A percentile compares a stretch with the other conserved stretches of the same genome.
Conservation (phyloP, 2,888 invertebrate genomes). For the Trypoxylon attenuatum region DNA sequence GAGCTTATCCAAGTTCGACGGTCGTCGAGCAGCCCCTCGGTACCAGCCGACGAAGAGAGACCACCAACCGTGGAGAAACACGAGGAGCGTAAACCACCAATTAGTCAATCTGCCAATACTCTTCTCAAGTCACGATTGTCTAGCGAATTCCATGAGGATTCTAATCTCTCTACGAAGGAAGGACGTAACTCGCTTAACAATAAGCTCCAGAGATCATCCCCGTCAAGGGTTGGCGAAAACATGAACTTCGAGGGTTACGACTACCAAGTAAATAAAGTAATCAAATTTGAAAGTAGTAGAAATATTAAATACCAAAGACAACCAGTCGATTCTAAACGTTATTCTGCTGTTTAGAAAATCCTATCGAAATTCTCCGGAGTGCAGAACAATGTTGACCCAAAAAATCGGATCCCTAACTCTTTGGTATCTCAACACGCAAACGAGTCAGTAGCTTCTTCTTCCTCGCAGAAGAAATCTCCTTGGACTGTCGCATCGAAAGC, state of each 20-base stretch:
- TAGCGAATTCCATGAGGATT: background rate
- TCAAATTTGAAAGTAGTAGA: background rate
- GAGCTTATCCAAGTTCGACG: constrained; percentile 22
- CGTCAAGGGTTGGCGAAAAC: background rate
- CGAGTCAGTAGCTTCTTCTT: no score
- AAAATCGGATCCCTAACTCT: no score
- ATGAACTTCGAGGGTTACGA: background rate
- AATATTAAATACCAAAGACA: no score
- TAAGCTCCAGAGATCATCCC: background rate
- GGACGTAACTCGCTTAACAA: background rate
- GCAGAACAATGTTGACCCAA: no score
- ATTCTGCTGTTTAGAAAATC: background rate
- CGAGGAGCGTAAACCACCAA: background rate
- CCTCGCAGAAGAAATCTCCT: constrained; percentile 8
- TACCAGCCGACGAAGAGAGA: background rate
- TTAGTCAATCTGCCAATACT: background rate
- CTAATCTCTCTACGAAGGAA: background rate
- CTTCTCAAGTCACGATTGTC: no score
- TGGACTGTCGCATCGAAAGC: background rate
- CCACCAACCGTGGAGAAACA: background rate
- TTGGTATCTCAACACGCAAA: no score
- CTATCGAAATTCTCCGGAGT: background rate
- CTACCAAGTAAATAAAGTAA: background rate
- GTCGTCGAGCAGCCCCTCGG: constrained; percentile 37
- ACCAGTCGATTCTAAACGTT: no score